phyloP scores from a whole-genome alignment of 2,113 vertebrate genomes.

The Regulus satrapa region DNA sequence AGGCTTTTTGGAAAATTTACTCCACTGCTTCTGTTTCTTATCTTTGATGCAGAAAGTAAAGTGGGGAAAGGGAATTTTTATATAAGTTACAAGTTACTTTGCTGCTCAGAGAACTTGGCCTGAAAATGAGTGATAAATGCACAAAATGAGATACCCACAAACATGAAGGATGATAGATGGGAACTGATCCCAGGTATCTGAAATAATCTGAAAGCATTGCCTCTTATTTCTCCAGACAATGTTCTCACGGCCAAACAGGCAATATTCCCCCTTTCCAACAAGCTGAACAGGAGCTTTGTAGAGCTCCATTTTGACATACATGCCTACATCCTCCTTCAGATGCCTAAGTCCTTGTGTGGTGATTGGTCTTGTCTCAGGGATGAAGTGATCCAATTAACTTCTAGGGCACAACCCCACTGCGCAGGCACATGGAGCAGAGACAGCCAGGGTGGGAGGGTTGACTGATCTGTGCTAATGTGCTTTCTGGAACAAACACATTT shows the following conservation, averaged over 20 bases:
- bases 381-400: not conserved
- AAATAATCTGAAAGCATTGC: not conserved
- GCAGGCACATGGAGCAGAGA: rapidly evolving
- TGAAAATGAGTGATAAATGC: not conserved
- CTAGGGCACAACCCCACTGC: not conserved
- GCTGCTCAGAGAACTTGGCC: not conserved
- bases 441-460: not conserved
- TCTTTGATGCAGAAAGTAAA: not conserved
- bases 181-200: not conserved
- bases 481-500: not conserved
- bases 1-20: not conserved
- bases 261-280: not conserved
- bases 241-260: not conserved
- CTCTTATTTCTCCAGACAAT: not conserved
- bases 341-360: not conserved
- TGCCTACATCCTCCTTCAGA: not conserved
- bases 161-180: not conserved
- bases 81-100: not conserved
- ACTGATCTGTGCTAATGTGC: not conserved
- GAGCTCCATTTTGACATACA: not conserved
- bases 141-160: not conserved
- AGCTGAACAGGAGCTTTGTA: not conserved
- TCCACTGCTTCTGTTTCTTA: not conserved
- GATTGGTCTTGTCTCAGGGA: not conserved
- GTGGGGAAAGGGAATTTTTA: not conserved